Evolutionary conservation across 2,888 invertebrate genomes (phyloP), one percentile per base, ranked within the genome.

Genomic region (Pollenia amentaria): DNA sequence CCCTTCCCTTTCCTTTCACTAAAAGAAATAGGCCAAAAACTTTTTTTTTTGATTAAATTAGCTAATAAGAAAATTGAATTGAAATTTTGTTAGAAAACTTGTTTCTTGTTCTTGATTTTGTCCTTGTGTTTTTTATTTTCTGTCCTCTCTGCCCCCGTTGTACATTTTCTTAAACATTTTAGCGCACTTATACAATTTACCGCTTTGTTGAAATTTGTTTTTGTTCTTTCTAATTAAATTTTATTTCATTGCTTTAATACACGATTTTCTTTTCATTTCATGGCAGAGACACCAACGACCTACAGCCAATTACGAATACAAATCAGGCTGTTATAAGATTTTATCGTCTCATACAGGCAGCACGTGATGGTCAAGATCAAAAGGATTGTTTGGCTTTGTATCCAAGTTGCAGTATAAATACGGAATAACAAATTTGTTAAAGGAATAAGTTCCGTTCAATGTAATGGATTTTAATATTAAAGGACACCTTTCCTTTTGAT

Each of bases 311-410:
- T 14, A 94, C 95, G 2, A 92, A 93, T 78, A 95, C 95, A 83
- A 97, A 97, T 92, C 94, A 94, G 88, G 96, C 96, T 83, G 97
- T 97, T 21, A 93, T 96, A 40, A 94, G 96, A 82, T 97, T 97
- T 93, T 96, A 96, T 93, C 95, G 95, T 90, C 97, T 97, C 90
- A 95, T 97, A 6, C 96, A 96, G 91, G 97, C 97, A 0, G 97
- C 97, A 0, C 95, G 97, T 89, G 96, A 97, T 90, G 97, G 97
- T 0, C 97, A 97, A 92, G 97, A 97, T 89, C 95, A 96, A 89
- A 95, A 96, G 88, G 96, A 97, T 91, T 97, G 97, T 89, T 89
- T 95, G 1, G 91, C 94, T 87, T 91, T 95, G 1, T 97, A 97
- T 92, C 95, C 96, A 1, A 93, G 95, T 77, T 97, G 97, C 93